Percentiles rank a stretch among this genome's conserved stretches.
Conservation (phyloP, 2,113 vertebrate genomes). For the Nesogale talazaci region DNA sequence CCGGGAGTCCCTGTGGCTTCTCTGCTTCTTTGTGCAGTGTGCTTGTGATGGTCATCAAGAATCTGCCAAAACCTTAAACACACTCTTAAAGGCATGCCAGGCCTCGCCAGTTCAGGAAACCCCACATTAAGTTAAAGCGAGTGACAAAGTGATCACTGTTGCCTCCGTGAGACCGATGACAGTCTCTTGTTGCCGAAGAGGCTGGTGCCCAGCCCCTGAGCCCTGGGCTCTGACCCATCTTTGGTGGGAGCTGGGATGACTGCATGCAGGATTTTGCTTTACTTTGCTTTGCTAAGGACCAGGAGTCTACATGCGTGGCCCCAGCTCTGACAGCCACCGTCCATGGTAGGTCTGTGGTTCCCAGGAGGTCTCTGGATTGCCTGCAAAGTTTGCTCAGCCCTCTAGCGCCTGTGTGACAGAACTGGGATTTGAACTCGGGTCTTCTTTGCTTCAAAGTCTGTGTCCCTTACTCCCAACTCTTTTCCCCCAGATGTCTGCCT, state of each 20-base stretch:
- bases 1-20: fast-evolving
- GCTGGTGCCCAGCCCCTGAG: neutral
- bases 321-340: neutral
- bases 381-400: neutral
- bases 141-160: neutral
- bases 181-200: neutral
- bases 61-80: neutral
- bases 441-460: neutral
- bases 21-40: neutral
- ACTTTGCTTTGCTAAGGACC: neutral
- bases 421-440: neutral
- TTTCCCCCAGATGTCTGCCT: neutral
- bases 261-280: neutral
- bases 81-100: neutral
- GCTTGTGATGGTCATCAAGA: neutral
- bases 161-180: neutral
- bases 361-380: neutral
- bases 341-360: neutral
- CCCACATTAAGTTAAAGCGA: neutral
- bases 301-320: neutral
- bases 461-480: neutral
- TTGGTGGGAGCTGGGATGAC: neutral
- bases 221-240: neutral
- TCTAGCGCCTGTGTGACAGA: neutral
- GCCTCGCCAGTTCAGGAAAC: slow-evolving; percentile 8